Evolutionary conservation across 64 coral and sea anemone species (phyloP).

Genomic region (Platygyra sinensis): DNA sequence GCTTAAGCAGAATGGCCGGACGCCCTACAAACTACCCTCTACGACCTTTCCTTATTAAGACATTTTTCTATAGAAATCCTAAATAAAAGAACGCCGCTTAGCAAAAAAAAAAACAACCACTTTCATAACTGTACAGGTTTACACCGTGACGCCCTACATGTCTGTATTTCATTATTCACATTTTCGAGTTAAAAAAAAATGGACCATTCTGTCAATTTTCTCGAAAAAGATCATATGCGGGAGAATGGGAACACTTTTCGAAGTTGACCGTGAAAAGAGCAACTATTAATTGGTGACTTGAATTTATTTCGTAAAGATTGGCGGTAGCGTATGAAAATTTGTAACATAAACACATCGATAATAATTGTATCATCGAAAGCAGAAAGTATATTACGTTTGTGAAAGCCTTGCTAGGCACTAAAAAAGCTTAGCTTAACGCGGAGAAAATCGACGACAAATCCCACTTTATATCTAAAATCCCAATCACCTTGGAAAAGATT

Average conservation of each 20-base stretch:
- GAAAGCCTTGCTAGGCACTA: too few relatives aligned
- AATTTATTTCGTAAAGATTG: constrained; percentile 21
- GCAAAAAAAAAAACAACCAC: background rate
- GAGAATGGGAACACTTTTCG: background rate
- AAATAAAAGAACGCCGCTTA: background rate
- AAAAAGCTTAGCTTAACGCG: background rate
- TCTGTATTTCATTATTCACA: background rate
- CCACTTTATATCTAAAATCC: background rate
- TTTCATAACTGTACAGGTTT: background rate
- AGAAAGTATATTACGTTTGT: too few relatives aligned
- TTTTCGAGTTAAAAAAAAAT: background rate
- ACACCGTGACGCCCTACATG: background rate
- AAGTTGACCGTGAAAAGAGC: constrained; percentile 1
- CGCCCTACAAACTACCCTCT: too few relatives aligned
- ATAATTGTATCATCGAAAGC: background rate
- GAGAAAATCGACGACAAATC: background rate
- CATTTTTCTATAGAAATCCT: background rate
- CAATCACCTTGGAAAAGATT: background rate
- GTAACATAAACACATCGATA: constrained; percentile 6
- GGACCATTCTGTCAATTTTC: background rate
- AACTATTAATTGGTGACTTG: constrained; percentile 3
- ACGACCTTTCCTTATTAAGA: background rate
- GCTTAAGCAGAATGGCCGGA: too few relatives aligned
- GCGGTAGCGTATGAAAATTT: constrained; percentile 5
- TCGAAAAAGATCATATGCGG: background rate